Base-by-base conservation (phyloP, 2,113 vertebrate species). In the Benitochromis conjunctus region DNA sequence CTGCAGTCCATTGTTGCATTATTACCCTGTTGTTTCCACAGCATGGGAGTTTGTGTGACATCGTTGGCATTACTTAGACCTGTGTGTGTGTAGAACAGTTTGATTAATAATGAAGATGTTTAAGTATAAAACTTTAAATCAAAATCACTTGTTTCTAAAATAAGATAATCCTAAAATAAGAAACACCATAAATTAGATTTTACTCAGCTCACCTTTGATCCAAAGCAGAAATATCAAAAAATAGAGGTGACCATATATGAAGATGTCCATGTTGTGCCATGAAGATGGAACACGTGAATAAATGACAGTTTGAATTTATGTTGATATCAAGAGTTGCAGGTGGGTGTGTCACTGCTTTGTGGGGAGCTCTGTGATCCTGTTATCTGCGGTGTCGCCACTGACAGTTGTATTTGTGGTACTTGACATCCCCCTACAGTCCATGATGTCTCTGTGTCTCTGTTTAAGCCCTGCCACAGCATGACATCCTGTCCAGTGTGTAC, bases 191-290 rank as follows among this genome's bases (percentile, higher is more conserved):
- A 66, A 21, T 66, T 1, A n/a, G 1, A 38, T 66, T 19, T 19
- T 1, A 62, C 4, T 41, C 10, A 64, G 21, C n/a, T 41, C n/a
- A 3, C 19, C 62, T 66, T 41, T 41, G 11, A 5, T 41, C 36
- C 60, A 5, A 38, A 41, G 11, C 0, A 41, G 19, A 0, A 66
- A 38, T 3, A 38, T 13, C 6, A 66, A 66, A 41, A 38, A 66
- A 0, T 0, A 3, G 19, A 41, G 1, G 19, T 21, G n/a, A 41
- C 18, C 36, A 66, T 21, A 5, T 9, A 9, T 0, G 0, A 41
- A 21, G 21, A 5, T 41, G 6, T 66, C 62, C 62, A 66, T 38
- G 11, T 66, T 66, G 62, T 13, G 21, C n/a, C n/a, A n/a, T n/a
- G 34, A 66, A 0, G 4, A 21, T 21, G 19, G 34, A 21, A 1